Conservation (phyloP, 2,888 invertebrate species). For the Nysson spinosus region DNA sequence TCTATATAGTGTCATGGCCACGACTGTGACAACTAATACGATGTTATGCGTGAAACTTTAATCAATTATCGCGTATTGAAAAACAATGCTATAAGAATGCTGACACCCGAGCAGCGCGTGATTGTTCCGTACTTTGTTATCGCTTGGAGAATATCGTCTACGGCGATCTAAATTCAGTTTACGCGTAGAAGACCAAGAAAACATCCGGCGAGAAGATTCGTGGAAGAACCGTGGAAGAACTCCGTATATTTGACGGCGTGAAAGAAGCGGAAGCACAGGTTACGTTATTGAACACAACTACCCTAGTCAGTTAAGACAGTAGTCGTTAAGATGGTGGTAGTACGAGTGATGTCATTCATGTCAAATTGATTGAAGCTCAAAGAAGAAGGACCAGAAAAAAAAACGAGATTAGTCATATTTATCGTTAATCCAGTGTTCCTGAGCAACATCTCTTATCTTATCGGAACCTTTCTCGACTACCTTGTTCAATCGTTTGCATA, state of each 20-base stretch:
- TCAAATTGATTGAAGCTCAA: constrained; percentile 35
- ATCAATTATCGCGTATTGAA: constrained; percentile 12
- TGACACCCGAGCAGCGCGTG: constrained; percentile 19
- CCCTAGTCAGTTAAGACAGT: constrained; percentile 48
- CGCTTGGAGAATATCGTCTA: constrained; percentile 27
- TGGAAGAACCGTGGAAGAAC: constrained; percentile 7
- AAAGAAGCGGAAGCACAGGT: constrained; percentile 42
- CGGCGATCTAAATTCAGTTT: background rate
- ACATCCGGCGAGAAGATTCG: constrained; percentile 11
- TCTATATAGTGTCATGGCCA: constrained; percentile 29
- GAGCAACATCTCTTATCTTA: constrained; percentile 19
- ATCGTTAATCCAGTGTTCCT: constrained; percentile 5
- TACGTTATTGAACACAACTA: constrained; percentile 50
- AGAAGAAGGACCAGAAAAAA: constrained; percentile 18
- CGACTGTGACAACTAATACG: constrained; percentile 1
- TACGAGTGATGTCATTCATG: constrained; percentile 47
- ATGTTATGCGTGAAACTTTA: constrained; percentile 7
- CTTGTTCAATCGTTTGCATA: background rate
- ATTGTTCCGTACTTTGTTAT: constrained; percentile 37
- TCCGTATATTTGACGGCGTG: constrained; percentile 9
- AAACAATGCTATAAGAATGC: constrained; percentile 22
- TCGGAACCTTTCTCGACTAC: constrained; percentile 2
- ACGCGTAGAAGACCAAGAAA: background rate
- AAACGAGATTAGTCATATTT: background rate
- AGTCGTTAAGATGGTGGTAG: constrained; percentile 14